Conservation (phyloP, 2,113 vertebrate species). For the Oncorhynchus masou region DNA sequence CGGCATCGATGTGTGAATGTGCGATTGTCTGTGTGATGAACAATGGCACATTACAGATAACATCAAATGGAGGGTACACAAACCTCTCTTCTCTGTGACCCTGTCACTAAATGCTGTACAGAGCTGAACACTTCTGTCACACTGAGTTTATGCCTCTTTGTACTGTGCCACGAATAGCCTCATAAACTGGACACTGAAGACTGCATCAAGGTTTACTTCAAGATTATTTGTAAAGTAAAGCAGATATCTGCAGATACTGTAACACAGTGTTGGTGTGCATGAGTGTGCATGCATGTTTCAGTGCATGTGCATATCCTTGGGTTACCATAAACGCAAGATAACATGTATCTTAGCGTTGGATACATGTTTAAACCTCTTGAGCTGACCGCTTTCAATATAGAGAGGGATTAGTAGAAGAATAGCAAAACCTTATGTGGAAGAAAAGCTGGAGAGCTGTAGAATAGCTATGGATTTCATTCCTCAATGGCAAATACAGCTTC, state of each 20-base stretch:
- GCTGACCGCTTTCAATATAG: too few species aligned
- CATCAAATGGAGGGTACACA: conserved; percentile 38
- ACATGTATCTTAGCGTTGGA: too few species aligned
- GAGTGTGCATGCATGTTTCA: too few species aligned
- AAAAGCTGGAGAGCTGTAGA: too few species aligned
- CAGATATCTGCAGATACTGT: conserved; percentile 7
- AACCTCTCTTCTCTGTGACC: conserved; percentile 28
- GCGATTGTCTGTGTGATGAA: conserved; percentile 24
- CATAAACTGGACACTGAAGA: conserved; percentile 38
- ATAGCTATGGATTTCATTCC: too few species aligned
- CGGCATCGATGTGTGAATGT: not conserved
- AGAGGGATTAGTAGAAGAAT: too few species aligned
- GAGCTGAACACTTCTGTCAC: conserved; percentile 24
- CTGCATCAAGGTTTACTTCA: conserved; percentile 30
- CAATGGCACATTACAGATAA: conserved; percentile 17
- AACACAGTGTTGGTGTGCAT: not conserved
- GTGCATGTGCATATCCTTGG: too few species aligned
- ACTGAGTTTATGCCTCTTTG: conserved; percentile 24
- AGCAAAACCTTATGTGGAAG: too few species aligned
- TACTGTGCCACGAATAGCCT: conserved; percentile 27
- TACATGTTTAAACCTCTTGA: too few species aligned
- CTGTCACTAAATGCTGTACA: conserved; percentile 18
- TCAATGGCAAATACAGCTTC: too few species aligned
- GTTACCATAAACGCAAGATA: too few species aligned
- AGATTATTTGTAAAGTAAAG: conserved; percentile 28